Evolutionary conservation across 2,797 vertebrate species (phyloP).

Genomic region (Oreochromis grahami): DNA sequence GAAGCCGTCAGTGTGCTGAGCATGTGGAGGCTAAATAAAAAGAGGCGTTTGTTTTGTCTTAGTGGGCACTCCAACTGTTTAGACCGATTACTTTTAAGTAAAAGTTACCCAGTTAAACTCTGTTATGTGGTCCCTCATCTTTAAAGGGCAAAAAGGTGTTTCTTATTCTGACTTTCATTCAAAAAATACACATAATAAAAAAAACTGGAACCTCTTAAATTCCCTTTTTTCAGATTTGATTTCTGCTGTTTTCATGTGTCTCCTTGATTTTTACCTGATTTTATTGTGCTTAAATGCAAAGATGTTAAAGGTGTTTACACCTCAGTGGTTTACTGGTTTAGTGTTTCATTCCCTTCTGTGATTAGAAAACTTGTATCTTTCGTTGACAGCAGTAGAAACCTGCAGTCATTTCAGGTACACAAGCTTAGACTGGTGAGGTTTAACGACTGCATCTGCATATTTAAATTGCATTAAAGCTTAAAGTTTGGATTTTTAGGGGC

Average conservation of each 20-base stretch:
- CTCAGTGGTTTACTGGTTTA: not conserved
- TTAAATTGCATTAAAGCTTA: not conserved
- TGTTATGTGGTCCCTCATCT: not conserved
- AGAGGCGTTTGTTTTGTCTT: not conserved
- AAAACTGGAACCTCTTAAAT: rapidly evolving
- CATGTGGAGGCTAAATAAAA: too few species aligned
- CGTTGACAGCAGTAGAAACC: not conserved
- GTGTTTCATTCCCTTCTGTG: rapidly evolving
- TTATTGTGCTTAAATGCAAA: not conserved
- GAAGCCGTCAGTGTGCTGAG: not conserved
- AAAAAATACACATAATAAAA: not conserved
- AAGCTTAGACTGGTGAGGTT: not conserved
- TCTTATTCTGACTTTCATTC: not conserved
- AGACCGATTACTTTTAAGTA: not conserved
- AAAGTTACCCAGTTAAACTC: not conserved
- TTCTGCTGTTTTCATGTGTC: not conserved
- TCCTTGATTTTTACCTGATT: not conserved
- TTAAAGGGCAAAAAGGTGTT: not conserved
- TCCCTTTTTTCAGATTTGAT: not conserved
- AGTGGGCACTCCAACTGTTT: not conserved
- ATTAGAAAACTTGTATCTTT: not conserved
- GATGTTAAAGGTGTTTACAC: not conserved
- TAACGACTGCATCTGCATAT: not conserved
- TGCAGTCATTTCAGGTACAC: not conserved
- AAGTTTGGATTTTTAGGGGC: not conserved